Percentiles rank a stretch among this genome's conserved stretches.
Evolutionary conservation across 1,140 invertebrate genomes (phyloP).

Genomic region (Coenobita brevimanus): DNA sequence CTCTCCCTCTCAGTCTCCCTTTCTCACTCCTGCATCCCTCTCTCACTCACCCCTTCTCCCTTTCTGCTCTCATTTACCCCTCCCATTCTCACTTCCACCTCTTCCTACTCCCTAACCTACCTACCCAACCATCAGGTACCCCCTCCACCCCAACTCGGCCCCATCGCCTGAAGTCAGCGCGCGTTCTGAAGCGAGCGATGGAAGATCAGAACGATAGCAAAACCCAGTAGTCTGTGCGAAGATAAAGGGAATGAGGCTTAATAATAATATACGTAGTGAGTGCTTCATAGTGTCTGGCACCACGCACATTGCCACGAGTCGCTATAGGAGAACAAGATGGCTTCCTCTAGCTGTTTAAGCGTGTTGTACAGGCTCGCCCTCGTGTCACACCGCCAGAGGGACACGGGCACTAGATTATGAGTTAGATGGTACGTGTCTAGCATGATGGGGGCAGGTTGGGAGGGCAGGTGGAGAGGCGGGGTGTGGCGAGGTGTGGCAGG

Average conservation of each 20-base stretch:
- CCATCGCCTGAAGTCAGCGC: background rate
- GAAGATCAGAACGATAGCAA: background rate
- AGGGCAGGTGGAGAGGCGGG: background rate
- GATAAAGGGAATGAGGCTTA: slow-evolving; percentile 43
- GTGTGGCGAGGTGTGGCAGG: slow-evolving; percentile 44
- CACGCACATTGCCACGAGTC: slow-evolving; percentile 9
- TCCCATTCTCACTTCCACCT: background rate
- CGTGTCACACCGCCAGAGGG: background rate
- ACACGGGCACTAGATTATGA: background rate
- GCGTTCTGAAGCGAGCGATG: background rate
- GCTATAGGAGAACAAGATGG: background rate
- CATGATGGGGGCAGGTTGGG: background rate
- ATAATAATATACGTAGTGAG: slow-evolving; percentile 63
- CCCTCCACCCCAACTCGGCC: background rate
- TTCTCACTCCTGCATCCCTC: too few species aligned
- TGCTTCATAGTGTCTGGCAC: slow-evolving; percentile 52
- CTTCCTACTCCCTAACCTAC: background rate
- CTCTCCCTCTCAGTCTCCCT: too few species aligned
- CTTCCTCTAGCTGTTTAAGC: too few species aligned
- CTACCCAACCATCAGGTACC: too few species aligned
- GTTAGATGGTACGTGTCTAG: background rate
- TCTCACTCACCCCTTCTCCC: background rate
- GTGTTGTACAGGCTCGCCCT: background rate
- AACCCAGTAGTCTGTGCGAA: slow-evolving; percentile 41
- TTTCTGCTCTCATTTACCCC: background rate